These are phyloP conservation scores for Drosophila subobscura DNA, from an alignment of 1,140 invertebrate genomes.

Conservation along the genomic window DNA sequence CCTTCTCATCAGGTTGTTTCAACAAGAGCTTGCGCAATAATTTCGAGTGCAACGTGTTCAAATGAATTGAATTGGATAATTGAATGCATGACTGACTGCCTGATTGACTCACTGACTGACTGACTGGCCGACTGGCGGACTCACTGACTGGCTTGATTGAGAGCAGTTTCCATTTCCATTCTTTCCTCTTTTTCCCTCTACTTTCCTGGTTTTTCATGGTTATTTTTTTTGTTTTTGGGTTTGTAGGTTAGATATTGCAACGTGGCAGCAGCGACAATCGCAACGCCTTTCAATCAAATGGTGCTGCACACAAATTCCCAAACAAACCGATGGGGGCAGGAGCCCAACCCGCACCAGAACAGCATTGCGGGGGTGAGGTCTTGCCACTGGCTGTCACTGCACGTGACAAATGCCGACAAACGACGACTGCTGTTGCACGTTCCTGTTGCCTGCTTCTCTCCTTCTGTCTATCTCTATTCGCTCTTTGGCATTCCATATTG, in stretches of 20 bases:
- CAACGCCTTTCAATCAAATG: conserved; percentile 74
- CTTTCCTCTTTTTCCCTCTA: conserved; percentile 6
- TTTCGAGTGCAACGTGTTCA: conserved; percentile 51
- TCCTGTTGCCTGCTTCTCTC: background rate
- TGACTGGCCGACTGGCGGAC: conserved; percentile 31
- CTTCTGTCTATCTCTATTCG: conserved; percentile 4
- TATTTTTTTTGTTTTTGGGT: conserved; percentile 5
- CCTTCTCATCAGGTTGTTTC: conserved; percentile 38
- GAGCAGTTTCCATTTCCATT: conserved; percentile 21
- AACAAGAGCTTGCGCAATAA: conserved; percentile 46
- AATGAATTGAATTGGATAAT: conserved; percentile 59
- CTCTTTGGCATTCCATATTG: conserved; percentile 34
- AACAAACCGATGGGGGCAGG: conserved; percentile 47
- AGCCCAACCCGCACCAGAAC: conserved; percentile 12
- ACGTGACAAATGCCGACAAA: conserved; percentile 77
- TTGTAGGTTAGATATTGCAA: conserved; percentile 34
- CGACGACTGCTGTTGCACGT: conserved; percentile 27
- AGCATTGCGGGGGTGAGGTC: background rate
- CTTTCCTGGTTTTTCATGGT: background rate
- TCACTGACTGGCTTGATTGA: conserved; percentile 48
- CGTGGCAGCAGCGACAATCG: conserved; percentile 45
- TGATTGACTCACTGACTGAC: conserved; percentile 26
- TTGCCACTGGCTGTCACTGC: conserved; percentile 56
- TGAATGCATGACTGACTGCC: conserved; percentile 53
- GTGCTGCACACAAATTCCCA: conserved; percentile 59